Evolutionary conservation across 2,113 vertebrate genomes (phyloP).

Genomic region (Malurus melanocephalus): DNA sequence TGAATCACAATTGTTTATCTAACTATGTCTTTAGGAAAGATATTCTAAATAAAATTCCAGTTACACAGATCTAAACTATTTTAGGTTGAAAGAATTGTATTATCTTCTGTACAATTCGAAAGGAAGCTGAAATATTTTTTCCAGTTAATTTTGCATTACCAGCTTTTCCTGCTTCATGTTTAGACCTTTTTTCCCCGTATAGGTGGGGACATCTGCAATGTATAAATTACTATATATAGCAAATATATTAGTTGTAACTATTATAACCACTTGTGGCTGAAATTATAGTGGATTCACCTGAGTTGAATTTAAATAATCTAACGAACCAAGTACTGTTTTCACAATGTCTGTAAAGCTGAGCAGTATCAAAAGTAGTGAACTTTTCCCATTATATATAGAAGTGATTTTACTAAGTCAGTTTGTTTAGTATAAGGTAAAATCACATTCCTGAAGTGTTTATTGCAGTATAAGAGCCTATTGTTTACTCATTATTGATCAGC

Average conservation of each 20-base stretch:
- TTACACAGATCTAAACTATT: background rate
- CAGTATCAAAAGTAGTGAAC: background rate
- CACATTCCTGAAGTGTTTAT: background rate
- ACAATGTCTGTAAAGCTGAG: background rate
- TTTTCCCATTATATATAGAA: background rate
- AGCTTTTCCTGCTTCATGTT: background rate
- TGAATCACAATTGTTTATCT: background rate
- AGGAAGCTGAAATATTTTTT: background rate
- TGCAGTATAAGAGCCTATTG: background rate
- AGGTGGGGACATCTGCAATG: background rate
- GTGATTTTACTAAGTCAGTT: background rate
- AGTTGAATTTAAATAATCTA: background rate
- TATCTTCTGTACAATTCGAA: background rate
- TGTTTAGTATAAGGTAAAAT: background rate
- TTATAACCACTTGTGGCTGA: background rate
- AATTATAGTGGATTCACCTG: background rate
- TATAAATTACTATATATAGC: background rate
- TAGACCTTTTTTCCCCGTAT: accelerated
- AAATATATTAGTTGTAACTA: background rate
- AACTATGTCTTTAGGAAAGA: background rate
- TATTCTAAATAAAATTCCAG: background rate
- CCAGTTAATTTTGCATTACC: background rate
- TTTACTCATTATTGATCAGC: background rate
- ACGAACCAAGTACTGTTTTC: background rate
- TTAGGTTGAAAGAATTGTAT: background rate